Percentiles rank a stretch among this genome's conserved stretches.
phyloP scores from a whole-genome alignment of 2,797 vertebrate genomes.

The Paramormyrops hopkinsi region DNA sequence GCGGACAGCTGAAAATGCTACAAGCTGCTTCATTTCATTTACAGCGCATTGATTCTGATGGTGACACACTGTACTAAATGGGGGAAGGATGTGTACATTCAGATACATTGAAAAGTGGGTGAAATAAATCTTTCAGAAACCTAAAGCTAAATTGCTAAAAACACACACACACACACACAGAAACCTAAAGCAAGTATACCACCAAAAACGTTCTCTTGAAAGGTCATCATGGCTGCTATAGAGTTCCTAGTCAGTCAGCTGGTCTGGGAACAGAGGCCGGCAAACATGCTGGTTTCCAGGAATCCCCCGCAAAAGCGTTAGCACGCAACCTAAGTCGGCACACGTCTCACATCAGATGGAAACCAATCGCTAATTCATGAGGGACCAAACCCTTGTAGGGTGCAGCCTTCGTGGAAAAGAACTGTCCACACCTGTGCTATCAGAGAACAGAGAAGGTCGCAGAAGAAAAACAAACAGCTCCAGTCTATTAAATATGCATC shows the following conservation, averaged over 20 bases:
- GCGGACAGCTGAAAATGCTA: background rate
- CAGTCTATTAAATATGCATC: background rate
- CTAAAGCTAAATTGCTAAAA: background rate
- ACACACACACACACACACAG: background rate
- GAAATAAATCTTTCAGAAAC: background rate
- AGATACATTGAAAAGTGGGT: background rate
- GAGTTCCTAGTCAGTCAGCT: background rate
- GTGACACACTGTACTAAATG: background rate
- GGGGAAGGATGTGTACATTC: background rate
- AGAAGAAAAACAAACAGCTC: background rate
- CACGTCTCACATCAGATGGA: background rate
- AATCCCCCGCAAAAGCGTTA: background rate
- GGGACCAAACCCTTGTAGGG: background rate
- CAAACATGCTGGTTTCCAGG: background rate
- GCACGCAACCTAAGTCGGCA: background rate
- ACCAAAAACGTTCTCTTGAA: background rate
- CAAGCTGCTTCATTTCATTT: background rate
- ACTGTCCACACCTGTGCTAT: background rate
- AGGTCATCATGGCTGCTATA: background rate
- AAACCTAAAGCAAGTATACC: background rate
- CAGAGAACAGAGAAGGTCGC: background rate
- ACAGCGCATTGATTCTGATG: background rate
- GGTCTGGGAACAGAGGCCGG: background rate
- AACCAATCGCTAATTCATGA: background rate
- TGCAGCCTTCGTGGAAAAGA: background rate